phyloP scores from a whole-genome alignment of 2,888 invertebrate genomes.

The Augochlorella aurata region DNA sequence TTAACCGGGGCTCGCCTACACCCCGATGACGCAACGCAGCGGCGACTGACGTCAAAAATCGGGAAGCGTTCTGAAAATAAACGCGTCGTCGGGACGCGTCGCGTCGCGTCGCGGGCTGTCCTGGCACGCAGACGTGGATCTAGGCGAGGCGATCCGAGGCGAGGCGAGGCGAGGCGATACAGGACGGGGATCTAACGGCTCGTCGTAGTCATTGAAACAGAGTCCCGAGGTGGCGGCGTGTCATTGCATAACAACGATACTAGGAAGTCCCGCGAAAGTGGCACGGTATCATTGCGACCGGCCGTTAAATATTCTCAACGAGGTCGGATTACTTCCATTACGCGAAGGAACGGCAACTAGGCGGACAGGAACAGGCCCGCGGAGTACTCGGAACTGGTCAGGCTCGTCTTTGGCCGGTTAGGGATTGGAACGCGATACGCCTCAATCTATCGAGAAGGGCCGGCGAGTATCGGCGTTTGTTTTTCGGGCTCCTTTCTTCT shows the following conservation, averaged over 20 bases:
- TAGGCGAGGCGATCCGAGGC: neutral
- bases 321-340: slow-evolving; percentile 70
- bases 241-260: slow-evolving; percentile 69
- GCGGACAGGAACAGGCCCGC: slow-evolving; percentile 39
- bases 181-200: slow-evolving; percentile 40
- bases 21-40: slow-evolving; percentile 43
- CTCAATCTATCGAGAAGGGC: slow-evolving; percentile 45
- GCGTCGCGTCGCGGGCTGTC: slow-evolving; percentile 28
- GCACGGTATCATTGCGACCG: slow-evolving; percentile 66
- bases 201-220: slow-evolving; percentile 56
- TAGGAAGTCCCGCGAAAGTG: slow-evolving; percentile 68
- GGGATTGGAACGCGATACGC: slow-evolving; percentile 25
- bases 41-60: slow-evolving; percentile 47
- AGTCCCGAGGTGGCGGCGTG: slow-evolving; percentile 59
- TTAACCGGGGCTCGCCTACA: slow-evolving; percentile 10
- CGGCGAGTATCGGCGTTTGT: slow-evolving; percentile 49
- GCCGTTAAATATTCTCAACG: slow-evolving; percentile 70
- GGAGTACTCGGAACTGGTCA: slow-evolving; percentile 39
- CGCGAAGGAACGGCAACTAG: slow-evolving; percentile 58
- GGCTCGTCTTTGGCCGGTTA: neutral
- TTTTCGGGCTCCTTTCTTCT: slow-evolving; percentile 53
- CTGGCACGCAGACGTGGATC: slow-evolving; percentile 34
- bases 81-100: neutral
- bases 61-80: slow-evolving; percentile 48
- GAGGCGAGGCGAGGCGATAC: slow-evolving; percentile 31